These are phyloP conservation scores for Solen grandis DNA, from an alignment of 1,140 invertebrate genomes.

Conservation along the genomic window DNA sequence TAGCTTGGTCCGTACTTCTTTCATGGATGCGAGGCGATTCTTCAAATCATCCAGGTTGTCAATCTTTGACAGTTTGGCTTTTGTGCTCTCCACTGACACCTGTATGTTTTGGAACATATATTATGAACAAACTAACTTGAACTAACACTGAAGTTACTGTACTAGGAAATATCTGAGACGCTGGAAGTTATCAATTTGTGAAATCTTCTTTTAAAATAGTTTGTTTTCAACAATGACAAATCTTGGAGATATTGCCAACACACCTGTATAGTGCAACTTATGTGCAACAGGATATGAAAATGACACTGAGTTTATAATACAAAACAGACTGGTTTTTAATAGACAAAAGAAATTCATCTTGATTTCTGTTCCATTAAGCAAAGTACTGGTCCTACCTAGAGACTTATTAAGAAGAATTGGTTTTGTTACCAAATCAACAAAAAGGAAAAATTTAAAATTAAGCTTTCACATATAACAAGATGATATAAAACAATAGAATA, in stretches of 20 bases:
- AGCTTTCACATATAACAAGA: too few relatives aligned
- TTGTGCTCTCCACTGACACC: constrained; percentile 57
- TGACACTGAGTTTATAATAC: too few relatives aligned
- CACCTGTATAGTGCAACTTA: constrained; percentile 58
- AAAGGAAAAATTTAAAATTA: too few relatives aligned
- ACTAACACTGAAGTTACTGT: background rate
- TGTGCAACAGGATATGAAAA: too few relatives aligned
- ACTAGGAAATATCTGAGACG: background rate
- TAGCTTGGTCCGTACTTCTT: constrained; percentile 58
- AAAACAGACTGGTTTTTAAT: too few relatives aligned
- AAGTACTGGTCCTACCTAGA: too few relatives aligned
- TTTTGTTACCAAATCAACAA: too few relatives aligned
- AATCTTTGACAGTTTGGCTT: constrained; percentile 70
- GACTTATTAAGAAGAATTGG: too few relatives aligned
- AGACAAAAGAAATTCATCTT: too few relatives aligned
- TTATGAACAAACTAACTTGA: background rate
- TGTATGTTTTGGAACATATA: constrained; percentile 4
- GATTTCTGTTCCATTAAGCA: too few relatives aligned
- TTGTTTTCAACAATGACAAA: too few relatives aligned
- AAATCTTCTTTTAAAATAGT: background rate
- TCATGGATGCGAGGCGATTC: constrained; percentile 68
- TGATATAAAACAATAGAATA: too few relatives aligned
- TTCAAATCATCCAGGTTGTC: constrained; percentile 73
- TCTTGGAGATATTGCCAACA: constrained; percentile 50
- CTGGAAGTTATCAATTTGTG: background rate